These are phyloP conservation scores for Prionailurus viverrinus DNA, from an alignment of 2,113 vertebrate species.

Conservation along the genomic window DNA sequence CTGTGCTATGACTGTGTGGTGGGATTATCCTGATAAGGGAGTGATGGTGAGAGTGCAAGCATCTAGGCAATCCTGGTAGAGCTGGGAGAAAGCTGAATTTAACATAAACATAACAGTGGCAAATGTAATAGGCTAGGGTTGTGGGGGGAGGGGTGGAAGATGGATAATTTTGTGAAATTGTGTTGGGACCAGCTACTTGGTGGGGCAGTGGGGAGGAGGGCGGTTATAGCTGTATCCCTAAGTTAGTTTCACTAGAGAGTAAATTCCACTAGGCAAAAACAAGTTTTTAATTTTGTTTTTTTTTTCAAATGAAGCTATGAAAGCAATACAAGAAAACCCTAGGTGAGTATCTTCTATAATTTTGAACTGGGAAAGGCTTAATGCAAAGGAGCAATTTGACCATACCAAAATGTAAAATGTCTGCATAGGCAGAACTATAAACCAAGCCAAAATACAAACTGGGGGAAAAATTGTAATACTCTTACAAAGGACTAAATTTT, in stretches of 20 bases:
- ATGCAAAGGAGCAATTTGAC: conserved; percentile 7
- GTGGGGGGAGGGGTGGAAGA: no score
- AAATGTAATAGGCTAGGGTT: background rate
- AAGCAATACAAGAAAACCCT: conserved; percentile 14
- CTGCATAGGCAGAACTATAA: background rate
- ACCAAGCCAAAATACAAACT: background rate
- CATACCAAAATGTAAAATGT: conserved; percentile 37
- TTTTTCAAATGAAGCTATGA: conserved; percentile 43
- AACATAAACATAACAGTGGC: background rate
- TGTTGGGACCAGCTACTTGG: background rate
- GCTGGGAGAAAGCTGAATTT: background rate
- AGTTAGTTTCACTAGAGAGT: conserved; percentile 4
- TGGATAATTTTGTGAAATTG: conserved; percentile 30
- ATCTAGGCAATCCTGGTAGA: background rate
- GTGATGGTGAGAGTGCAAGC: background rate
- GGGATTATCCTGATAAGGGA: background rate
- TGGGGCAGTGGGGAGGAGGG: no score
- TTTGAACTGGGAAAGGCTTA: conserved; percentile 43
- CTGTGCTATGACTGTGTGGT: background rate
- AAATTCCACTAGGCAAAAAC: conserved; percentile 23
- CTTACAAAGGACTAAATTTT: conserved; percentile 38
- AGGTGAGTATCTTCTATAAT: background rate
- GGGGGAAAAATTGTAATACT: background rate
- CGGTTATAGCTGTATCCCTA: background rate
- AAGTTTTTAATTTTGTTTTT: background rate